Evolutionary conservation across 2,888 invertebrate genomes (phyloP), one percentile per base, ranked within the genome.

Genomic region (Hedya salicella): DNA sequence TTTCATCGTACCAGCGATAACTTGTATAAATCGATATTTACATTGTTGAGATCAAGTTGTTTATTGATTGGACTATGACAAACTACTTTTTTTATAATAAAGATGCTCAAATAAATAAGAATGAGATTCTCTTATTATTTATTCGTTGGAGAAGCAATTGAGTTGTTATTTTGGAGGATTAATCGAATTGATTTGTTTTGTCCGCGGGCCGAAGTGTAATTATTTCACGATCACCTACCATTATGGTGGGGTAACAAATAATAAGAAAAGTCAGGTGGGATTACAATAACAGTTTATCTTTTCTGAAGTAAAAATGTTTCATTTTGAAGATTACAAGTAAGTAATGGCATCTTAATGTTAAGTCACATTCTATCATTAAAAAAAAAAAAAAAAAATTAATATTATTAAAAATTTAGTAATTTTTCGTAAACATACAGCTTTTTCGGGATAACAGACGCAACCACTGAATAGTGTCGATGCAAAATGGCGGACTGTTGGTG

Each of bases 211-310:
- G 74, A 72, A 78, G 76, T 78, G 78, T 83, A 78, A 83, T 83
- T 78, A 80, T 80, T 81, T 79, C 76, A 80, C 78, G 79, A 80
- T 75, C 79, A 81, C 80, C 75, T 82, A n/a, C n/a, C n/a, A n/a
- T n/a, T 68, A 62, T 49, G 57, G 81, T 80, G 76, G 73, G 13
- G 19, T 1, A 21, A 48, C 8, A 36, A 36, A 9, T 36, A 36
- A 36, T 36, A 36, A 36, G 2, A 11, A 9, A 36, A 11, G 9
- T 8, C 36, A 36, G 6, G 9, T 36, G 9, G 36, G 11, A 36
- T 36, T 36, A 11, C 9, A 11, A 9, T 9, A 36, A 36, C 9
- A n/a, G 11, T 9, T 9, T 0, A 25, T 25, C 0, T 36, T 13
- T 36, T 9, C 36, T 36, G 6, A 6, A 6, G 25, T 25, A 25